Evolutionary conservation across 1,140 invertebrate genomes (phyloP), one percentile per base, ranked within the genome.

Genomic region (Formica selysi): DNA sequence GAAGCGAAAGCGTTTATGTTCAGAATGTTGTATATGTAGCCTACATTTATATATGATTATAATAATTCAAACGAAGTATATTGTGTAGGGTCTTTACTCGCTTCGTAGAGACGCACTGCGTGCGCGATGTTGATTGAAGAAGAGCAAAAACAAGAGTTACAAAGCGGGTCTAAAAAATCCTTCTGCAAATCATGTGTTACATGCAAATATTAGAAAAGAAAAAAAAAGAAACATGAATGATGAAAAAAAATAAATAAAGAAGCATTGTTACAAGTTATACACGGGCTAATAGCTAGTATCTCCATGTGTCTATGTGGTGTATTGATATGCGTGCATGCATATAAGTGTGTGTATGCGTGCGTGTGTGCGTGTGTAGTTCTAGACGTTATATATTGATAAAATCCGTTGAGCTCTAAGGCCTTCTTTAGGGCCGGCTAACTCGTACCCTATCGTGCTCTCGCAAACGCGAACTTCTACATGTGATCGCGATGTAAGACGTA

Each of bases 201-300:
- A 61, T 67, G 48, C 68, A 90, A 71, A 78, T 32, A 48, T 41
- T 89, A 44, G 59, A 41, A 67, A 64, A 41, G 19, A 22, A 41
- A 16, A 10, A 26, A n/a, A 26, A n/a, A 62, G n/a, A 3, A 61
- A 91, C 65, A 71, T 85, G 74, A 86, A 87, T 80, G 68, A 91
- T 90, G 88, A 91, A 84, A 86, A 51, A 51, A 76, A 89, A 91
- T 85, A 89, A 91, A 93, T 92, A 93, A 93, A 93, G 91, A 91
- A 92, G 92, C 91, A 93, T 93, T 93, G 93, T 93, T 93, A 92
- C 79, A 93, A 93, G 92, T 93, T 93, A 51, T 19, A 93, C 78
- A 86, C 68, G 68, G 70, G 89, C 90, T 92, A 88, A 83, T 90
- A 91, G 87, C 86, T 90, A 87, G 89, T 90, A 86, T 92, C 85